These are phyloP conservation scores for Protonibea diacanthus DNA, from an alignment of 2,797 vertebrate genomes.

Conservation along the genomic window DNA sequence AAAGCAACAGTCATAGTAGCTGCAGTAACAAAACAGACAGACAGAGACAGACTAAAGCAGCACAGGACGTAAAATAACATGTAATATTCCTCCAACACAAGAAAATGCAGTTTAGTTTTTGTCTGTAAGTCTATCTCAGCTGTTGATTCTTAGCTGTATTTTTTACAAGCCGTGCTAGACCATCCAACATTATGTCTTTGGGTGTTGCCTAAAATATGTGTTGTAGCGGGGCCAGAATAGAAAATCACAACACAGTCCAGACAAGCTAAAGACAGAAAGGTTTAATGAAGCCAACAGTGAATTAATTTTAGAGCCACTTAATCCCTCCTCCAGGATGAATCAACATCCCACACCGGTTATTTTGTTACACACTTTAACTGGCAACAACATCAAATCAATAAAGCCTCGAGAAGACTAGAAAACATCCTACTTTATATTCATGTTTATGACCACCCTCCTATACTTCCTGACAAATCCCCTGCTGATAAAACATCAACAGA, in stretches of 20 bases:
- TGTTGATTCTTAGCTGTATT: constrained; percentile 11
- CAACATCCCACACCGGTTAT: not conserved
- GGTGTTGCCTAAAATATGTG: constrained; percentile 41
- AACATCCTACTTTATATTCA: not conserved
- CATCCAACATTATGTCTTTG: constrained; percentile 28
- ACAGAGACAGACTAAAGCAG: constrained; percentile 15
- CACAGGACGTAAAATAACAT: constrained; percentile 1
- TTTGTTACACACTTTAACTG: constrained; percentile 9
- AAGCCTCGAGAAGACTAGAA: not conserved
- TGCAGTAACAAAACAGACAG: constrained; percentile 19
- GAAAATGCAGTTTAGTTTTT: not conserved
- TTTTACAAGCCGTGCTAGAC: constrained; percentile 14
- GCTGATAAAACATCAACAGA: not conserved
- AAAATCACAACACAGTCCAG: constrained; percentile 29
- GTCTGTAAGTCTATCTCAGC: not conserved
- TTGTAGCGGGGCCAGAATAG: constrained; percentile 15
- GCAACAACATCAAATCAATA: not conserved
- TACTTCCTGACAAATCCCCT: constrained; percentile 13
- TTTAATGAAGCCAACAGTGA: constrained; percentile 28
- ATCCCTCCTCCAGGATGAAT: not conserved
- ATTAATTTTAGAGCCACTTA: constrained; percentile 21
- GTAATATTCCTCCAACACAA: constrained; percentile 1
- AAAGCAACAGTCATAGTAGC: constrained; percentile 50
- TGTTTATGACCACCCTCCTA: not conserved
- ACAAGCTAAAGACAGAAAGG: constrained; percentile 17